Conservation (phyloP, 1,140 invertebrate species). For the Hesperophylax magnus region DNA sequence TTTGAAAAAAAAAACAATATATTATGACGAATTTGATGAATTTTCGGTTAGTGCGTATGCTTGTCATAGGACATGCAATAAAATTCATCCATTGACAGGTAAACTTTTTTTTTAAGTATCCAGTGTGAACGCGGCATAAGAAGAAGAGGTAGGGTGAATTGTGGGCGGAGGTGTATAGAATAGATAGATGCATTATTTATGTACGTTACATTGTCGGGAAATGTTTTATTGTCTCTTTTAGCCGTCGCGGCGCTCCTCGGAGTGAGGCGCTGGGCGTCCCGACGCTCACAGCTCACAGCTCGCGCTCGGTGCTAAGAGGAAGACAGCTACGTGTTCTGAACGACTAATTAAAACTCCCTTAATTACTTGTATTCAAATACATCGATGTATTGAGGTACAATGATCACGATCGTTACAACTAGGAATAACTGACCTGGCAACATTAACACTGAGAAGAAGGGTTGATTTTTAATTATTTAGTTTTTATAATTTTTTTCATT, state of each 20-base stretch:
- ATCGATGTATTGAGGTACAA: slow-evolving; percentile 7
- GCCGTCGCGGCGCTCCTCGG: slow-evolving; percentile 9
- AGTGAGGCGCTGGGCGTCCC: background rate
- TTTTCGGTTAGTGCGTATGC: no score
- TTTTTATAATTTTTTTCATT: no score
- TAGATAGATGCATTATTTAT: slow-evolving; percentile 58
- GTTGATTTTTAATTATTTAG: no score
- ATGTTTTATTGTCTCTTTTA: slow-evolving; percentile 58
- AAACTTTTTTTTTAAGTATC: no score
- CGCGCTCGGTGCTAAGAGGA: background rate
- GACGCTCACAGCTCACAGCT: background rate
- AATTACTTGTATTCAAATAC: slow-evolving; percentile 22
- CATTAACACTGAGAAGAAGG: no score
- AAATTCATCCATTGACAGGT: no score
- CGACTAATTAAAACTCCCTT: slow-evolving; percentile 35
- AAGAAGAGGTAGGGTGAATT: background rate
- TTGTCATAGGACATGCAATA: no score
- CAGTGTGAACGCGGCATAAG: background rate
- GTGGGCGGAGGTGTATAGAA: slow-evolving; percentile 28
- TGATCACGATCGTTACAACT: background rate
- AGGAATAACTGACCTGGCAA: no score
- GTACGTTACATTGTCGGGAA: slow-evolving; percentile 57
- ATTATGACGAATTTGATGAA: no score
- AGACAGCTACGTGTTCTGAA: slow-evolving; percentile 13
- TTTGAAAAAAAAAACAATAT: no score